A percentile compares a stretch with the other conserved stretches of the same genome.
Conservation (phyloP, 2,797 vertebrate genomes). For the Chaenodraco wilsoni region DNA sequence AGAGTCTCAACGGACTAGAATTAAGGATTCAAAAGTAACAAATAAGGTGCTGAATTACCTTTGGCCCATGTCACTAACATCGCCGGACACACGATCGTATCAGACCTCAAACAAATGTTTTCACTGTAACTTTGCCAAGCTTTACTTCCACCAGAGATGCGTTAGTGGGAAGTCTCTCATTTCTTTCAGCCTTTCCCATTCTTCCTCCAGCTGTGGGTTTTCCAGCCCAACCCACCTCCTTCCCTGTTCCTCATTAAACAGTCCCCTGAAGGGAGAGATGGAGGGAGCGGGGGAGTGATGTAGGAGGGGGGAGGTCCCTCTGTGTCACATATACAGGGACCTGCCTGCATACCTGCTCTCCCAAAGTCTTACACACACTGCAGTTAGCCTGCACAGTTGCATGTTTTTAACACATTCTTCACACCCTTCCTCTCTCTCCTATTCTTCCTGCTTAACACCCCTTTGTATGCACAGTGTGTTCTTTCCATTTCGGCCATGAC, state of each 20-base stretch:
- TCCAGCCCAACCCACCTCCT: slow-evolving; percentile 62
- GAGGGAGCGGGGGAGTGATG: slow-evolving; percentile 25
- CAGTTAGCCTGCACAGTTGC: slow-evolving; percentile 34
- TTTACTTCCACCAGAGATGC: slow-evolving; percentile 53
- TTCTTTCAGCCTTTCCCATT: slow-evolving; percentile 70
- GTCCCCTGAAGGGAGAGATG: slow-evolving; percentile 58
- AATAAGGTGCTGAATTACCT: slow-evolving; percentile 12
- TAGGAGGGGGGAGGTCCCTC: slow-evolving; percentile 22
- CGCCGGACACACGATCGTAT: slow-evolving; percentile 28
- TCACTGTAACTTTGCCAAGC: slow-evolving; percentile 41
- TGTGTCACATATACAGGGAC: slow-evolving; percentile 28
- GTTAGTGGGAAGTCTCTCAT: slow-evolving; percentile 70
- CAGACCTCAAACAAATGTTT: slow-evolving; percentile 31
- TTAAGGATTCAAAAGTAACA: slow-evolving; percentile 25
- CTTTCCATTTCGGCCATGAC: slow-evolving; percentile 15
- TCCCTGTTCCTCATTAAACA: slow-evolving; percentile 81
- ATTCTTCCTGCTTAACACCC: slow-evolving; percentile 7
- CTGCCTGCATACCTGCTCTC: slow-evolving; percentile 40
- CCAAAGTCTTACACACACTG: slow-evolving; percentile 45
- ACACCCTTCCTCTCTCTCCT: slow-evolving; percentile 26
- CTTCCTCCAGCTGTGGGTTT: slow-evolving; percentile 77
- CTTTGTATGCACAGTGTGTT: neutral
- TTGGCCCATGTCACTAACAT: slow-evolving; percentile 26
- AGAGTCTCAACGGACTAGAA: slow-evolving; percentile 11
- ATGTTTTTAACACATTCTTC: slow-evolving; percentile 32